phyloP scores from a whole-genome alignment of 1,140 invertebrate species.

The Lycorma delicatula region DNA sequence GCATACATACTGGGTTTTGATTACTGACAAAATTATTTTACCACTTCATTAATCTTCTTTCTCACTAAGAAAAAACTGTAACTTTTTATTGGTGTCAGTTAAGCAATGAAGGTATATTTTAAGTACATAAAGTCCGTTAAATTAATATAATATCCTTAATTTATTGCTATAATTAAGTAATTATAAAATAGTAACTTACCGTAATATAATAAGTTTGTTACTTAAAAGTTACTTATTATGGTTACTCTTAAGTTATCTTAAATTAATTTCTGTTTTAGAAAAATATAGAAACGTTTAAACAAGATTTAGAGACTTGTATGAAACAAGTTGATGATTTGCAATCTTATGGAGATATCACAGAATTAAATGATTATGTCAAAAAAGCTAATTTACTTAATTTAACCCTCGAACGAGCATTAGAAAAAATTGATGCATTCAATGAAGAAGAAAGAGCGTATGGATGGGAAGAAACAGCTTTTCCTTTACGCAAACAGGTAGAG shows the following conservation, averaged over 20 bases:
- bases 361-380: slow-evolving; percentile 75
- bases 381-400: slow-evolving; percentile 67
- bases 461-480: slow-evolving; percentile 85
- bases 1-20: too few relatives aligned
- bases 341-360: slow-evolving; percentile 79
- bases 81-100: too few relatives aligned
- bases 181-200: too few relatives aligned
- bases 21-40: too few relatives aligned
- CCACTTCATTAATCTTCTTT: too few relatives aligned
- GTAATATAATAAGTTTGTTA: background rate
- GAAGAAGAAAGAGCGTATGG: slow-evolving; percentile 84
- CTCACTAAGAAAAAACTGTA: too few relatives aligned
- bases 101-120: too few relatives aligned
- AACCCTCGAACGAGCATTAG: slow-evolving; percentile 57
- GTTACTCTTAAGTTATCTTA: too few relatives aligned
- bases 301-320: slow-evolving; percentile 71
- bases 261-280: too few relatives aligned
- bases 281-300: slow-evolving; percentile 58
- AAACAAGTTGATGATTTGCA: slow-evolving; percentile 79
- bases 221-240: background rate
- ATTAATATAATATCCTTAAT: too few relatives aligned
- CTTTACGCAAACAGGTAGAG: slow-evolving; percentile 58
- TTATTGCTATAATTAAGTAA: too few relatives aligned
- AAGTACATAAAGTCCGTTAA: too few relatives aligned
- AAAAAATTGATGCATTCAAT: slow-evolving; percentile 83